Evolutionary conservation across 2,797 vertebrate genomes (phyloP).

Genomic region (Meda fulgida): DNA sequence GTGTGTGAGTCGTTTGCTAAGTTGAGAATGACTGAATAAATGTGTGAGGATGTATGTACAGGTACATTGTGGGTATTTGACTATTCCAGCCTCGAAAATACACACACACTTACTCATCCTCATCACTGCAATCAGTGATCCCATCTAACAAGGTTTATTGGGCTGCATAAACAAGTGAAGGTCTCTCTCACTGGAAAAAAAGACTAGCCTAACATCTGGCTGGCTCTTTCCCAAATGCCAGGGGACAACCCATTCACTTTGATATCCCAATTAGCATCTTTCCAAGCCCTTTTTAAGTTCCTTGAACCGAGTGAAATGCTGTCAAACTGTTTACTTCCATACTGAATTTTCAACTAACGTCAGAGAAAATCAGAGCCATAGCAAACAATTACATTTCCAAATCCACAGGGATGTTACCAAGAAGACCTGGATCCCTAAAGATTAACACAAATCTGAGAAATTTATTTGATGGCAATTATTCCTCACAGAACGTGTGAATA

Average conservation of each 20-base stretch:
- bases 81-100: slow-evolving; percentile 23
- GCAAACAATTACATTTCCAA: slow-evolving; percentile 5
- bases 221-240: slow-evolving; percentile 64
- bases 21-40: background rate
- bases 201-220: slow-evolving; percentile 68
- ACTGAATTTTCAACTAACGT: slow-evolving; percentile 1
- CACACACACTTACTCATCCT: slow-evolving; percentile 6
- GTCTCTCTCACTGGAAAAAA: slow-evolving; percentile 32
- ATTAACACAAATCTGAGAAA: slow-evolving; percentile 6
- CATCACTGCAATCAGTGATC: slow-evolving; percentile 35
- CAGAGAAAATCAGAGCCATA: slow-evolving; percentile 5
- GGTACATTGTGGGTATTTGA: background rate
- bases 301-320: slow-evolving; percentile 34
- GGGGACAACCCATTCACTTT: slow-evolving; percentile 67
- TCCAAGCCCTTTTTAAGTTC: slow-evolving; percentile 41
- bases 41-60: background rate
- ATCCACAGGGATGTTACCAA: background rate
- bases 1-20: slow-evolving; percentile 26
- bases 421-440: slow-evolving; percentile 4
- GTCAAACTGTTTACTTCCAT: slow-evolving; percentile 36
- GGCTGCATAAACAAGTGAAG: slow-evolving; percentile 50
- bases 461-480: slow-evolving; percentile 4
- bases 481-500: background rate
- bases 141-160: slow-evolving; percentile 49
- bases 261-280: slow-evolving; percentile 69